A percentile compares a stretch with the other conserved stretches of the same genome.
These are phyloP conservation scores for Gasteruption jaculator DNA, from an alignment of 2,888 invertebrate genomes.

Conservation along the genomic window DNA sequence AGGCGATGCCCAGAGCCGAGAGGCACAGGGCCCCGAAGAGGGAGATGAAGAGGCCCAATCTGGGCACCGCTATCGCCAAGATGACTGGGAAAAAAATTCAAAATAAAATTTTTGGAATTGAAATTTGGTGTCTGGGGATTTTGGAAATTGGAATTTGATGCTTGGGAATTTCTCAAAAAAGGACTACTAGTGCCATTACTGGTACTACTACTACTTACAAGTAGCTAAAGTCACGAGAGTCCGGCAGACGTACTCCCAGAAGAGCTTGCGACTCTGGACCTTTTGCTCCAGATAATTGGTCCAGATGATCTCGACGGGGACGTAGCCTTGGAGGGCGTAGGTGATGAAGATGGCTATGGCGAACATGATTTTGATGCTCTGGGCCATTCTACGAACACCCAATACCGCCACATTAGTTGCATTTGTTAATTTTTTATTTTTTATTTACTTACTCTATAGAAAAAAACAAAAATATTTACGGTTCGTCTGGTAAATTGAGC, in stretches of 20 bases:
- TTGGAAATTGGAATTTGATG: neutral
- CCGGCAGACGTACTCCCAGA: slow-evolving; percentile 56
- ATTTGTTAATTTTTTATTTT: slow-evolving; percentile 14
- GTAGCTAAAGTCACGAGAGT: slow-evolving; percentile 58
- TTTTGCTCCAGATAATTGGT: slow-evolving; percentile 45
- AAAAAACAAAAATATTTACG: slow-evolving; percentile 53
- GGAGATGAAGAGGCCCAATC: slow-evolving; percentile 70
- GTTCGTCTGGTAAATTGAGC: slow-evolving; percentile 67
- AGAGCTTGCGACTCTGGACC: slow-evolving; percentile 42
- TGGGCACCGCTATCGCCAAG: slow-evolving; percentile 66
- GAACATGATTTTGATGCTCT: slow-evolving; percentile 61
- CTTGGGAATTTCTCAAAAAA: neutral
- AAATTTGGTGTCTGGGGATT: neutral
- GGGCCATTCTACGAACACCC: slow-evolving; percentile 58
- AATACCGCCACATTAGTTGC: slow-evolving; percentile 15
- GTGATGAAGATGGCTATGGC: slow-evolving; percentile 73
- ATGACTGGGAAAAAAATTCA: slow-evolving; percentile 59
- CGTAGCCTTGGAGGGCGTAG: slow-evolving; percentile 84
- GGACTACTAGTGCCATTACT: slow-evolving; percentile 1
- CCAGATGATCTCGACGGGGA: slow-evolving; percentile 80
- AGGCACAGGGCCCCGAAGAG: slow-evolving; percentile 71
- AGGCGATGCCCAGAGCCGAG: slow-evolving; percentile 69
- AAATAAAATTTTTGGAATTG: slow-evolving; percentile 2
- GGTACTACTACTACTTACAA: slow-evolving; percentile 59
- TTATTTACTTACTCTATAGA: slow-evolving; percentile 18